phyloP scores from a whole-genome alignment of 92 coral and sea anemone species.

The Umimayanthus chanpuru region DNA sequence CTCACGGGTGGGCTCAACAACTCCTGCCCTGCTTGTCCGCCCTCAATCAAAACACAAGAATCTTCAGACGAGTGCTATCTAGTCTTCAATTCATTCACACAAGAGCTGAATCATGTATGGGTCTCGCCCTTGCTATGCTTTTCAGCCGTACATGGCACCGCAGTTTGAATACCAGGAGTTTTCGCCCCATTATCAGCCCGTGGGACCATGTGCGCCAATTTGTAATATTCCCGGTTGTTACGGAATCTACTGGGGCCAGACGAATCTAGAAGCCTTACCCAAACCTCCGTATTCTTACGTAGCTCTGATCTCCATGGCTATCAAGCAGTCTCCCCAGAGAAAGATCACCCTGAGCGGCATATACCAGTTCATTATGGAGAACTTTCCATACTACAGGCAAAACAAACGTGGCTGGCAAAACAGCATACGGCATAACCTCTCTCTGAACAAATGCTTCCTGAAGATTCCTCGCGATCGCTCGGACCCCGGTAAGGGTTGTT shows the following conservation, averaged over 20 bases:
- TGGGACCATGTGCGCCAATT: not conserved
- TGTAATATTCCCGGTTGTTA: constrained; percentile 42
- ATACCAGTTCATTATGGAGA: constrained; percentile 93
- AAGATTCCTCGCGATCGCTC: constrained; percentile 92
- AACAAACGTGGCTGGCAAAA: constrained; percentile 99
- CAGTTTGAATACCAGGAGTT: constrained; percentile 4
- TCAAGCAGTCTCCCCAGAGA: constrained; percentile 87
- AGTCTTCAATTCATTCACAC: constrained; percentile 32
- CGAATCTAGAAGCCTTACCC: constrained; percentile 70
- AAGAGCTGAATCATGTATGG: constrained; percentile 22
- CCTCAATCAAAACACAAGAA: constrained; percentile 38
- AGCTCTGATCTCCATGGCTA: constrained; percentile 96
- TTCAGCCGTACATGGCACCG: constrained; percentile 9
- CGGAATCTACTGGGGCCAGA: constrained; percentile 38
- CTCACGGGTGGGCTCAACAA: constrained; percentile 30
- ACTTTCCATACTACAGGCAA: constrained; percentile 96
- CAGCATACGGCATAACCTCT: constrained; percentile 94
- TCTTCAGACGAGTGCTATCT: constrained; percentile 37
- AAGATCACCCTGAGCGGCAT: constrained; percentile 93
- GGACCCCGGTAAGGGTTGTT: constrained; percentile 98
- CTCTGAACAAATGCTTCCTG: constrained; percentile 95
- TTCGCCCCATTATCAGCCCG: not conserved
- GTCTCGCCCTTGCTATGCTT: constrained; percentile 4
- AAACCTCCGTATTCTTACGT: constrained; percentile 99
- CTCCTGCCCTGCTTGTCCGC: constrained; percentile 15